Evolutionary conservation across 2,888 invertebrate species (phyloP).

Genomic region (Trissolcus japonicus): DNA sequence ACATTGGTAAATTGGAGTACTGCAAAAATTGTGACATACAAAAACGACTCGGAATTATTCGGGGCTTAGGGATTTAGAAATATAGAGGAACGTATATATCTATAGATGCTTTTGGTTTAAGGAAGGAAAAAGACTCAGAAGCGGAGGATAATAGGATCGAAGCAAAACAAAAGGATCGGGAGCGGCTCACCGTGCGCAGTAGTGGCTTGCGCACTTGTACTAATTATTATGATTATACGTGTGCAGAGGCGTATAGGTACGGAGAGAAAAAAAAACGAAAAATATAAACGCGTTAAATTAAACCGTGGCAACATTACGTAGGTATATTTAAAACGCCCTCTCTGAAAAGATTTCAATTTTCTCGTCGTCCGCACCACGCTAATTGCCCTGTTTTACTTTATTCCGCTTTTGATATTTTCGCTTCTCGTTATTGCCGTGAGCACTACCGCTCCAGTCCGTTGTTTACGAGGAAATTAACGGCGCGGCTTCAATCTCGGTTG

Average conservation of each 20-base stretch:
- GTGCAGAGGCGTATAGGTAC: constrained; percentile 56
- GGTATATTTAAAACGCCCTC: constrained; percentile 68
- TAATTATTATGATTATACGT: constrained; percentile 65
- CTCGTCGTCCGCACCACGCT: constrained; percentile 51
- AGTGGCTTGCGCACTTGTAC: constrained; percentile 69
- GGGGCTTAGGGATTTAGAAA: constrained; percentile 5
- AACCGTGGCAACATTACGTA: constrained; percentile 68
- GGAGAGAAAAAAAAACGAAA: constrained; percentile 62
- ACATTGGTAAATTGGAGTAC: too few species aligned
- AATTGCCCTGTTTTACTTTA: constrained; percentile 51
- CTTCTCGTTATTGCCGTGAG: constrained; percentile 52
- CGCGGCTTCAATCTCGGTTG: constrained; percentile 33
- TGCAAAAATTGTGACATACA: too few species aligned
- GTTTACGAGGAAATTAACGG: constrained; percentile 57
- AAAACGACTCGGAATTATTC: neutral
- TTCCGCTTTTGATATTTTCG: constrained; percentile 57
- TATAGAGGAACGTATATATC: neutral
- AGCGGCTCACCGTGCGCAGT: constrained; percentile 24
- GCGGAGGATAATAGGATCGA: constrained; percentile 59
- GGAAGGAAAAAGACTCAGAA: constrained; percentile 42
- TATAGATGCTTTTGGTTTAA: neutral
- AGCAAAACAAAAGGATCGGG: constrained; percentile 58
- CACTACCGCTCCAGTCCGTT: constrained; percentile 49
- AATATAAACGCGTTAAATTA: constrained; percentile 74
- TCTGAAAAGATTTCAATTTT: constrained; percentile 61